Base-by-base conservation (phyloP, 1,140 invertebrate genomes). In the Cylas formicarius region DNA sequence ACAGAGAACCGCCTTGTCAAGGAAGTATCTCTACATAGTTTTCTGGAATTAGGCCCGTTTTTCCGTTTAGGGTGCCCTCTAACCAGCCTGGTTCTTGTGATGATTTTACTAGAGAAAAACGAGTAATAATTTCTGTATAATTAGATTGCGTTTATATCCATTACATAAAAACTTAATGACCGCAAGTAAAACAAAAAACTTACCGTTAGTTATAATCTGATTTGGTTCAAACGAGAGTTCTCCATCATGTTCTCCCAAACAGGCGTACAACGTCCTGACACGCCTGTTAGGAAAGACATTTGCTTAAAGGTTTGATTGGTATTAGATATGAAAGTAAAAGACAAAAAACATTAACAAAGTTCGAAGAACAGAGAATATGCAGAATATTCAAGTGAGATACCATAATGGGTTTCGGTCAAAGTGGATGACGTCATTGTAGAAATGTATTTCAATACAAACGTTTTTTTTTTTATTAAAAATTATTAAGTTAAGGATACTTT, bases 141-240 rank as follows among this genome's bases (percentile, higher is more conserved):
- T 17, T 17, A 18, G 14, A 6, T 6, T 4, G 14, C 33, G 6
- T 19, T 4, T 7, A 7, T 7, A 37, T 9, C n/a, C 8, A 37
- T 21, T 37, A 23, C 8, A 1, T 11, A 39, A 27, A 17, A 39
- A 5, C 10, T 18, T 7, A 3, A 28, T 8, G 23, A 40, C 11
- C 29, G 29, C 13, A 17, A 19, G 14, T 22, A n/a, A 21, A 5
- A 24, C 16, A 27, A 23, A 42, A 13, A 33, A 70, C 74, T 75
- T 76, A 94, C 91, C 92, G 78, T 96, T 91, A 44, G 85, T 89
- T 55, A 98, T 94, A 53, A 97, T 92, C 77, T 95, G 87, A 77
- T 97, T 97, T 50, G 93, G 91, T 74, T 96, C 91, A 76, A 98
- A 97, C 24, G 92, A 96, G 48, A 98, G 71, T 72, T 98, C 94